A percentile compares a stretch with the other conserved stretches of the same genome.
phyloP scores from a whole-genome alignment of 23 tunicate genomes.

The Trididemnum clinides region DNA sequence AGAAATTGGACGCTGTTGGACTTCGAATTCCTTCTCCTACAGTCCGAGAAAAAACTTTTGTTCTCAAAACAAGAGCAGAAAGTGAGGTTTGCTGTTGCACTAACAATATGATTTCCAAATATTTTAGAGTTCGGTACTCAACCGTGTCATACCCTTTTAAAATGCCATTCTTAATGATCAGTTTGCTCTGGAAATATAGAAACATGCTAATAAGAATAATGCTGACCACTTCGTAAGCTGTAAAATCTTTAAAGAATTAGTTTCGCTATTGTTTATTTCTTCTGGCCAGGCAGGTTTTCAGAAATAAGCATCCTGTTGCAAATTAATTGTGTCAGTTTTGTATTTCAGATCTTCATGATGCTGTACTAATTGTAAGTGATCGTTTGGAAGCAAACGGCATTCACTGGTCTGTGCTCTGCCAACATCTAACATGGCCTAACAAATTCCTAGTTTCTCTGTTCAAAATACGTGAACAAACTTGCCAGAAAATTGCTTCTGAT shows the following conservation, averaged over 20 bases:
- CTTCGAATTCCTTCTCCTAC: constrained; percentile 82
- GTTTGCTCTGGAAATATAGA: too few species aligned
- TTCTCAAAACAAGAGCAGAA: constrained; percentile 69
- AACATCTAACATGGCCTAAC: constrained; percentile 73
- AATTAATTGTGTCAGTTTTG: too few species aligned
- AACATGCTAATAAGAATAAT: too few species aligned
- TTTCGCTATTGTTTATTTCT: not conserved
- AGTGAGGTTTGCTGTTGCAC: too few species aligned
- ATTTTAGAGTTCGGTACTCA: too few species aligned
- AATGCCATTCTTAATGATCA: too few species aligned
- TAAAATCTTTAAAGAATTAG: not conserved
- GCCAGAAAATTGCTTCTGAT: constrained; percentile 8
- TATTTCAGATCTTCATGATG: constrained; percentile 65
- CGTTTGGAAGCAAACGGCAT: constrained; percentile 37
- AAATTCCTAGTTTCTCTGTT: constrained; percentile 33
- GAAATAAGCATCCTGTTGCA: too few species aligned
- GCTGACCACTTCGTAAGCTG: too few species aligned
- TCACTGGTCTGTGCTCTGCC: constrained; percentile 72
- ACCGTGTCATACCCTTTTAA: too few species aligned
- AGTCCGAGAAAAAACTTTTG: constrained; percentile 85
- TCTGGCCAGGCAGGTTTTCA: not conserved
- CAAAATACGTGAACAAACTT: not conserved
- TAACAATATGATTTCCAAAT: too few species aligned
- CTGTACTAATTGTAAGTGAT: constrained; percentile 39
- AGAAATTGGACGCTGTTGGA: constrained; percentile 40